These are phyloP conservation scores for Carcharodon carcharias DNA, from an alignment of 2,797 vertebrate genomes.

Conservation along the genomic window DNA sequence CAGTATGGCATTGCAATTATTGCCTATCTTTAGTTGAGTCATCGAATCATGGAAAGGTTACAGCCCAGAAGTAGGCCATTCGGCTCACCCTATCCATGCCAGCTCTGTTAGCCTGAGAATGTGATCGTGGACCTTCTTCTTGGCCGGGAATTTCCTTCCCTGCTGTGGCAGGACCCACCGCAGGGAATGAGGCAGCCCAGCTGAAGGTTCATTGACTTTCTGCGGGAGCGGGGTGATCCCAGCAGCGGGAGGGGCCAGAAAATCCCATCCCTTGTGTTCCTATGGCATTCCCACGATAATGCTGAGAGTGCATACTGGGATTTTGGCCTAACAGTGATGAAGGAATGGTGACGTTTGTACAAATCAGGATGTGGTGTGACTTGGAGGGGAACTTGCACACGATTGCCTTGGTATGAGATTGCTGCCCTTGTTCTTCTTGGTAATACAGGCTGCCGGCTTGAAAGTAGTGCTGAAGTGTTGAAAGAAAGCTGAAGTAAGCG, in stretches of 20 bases:
- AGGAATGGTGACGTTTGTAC: background rate
- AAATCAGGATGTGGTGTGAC: background rate
- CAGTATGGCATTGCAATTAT: background rate
- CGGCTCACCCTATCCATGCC: too few relatives aligned
- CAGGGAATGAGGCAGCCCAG: too few relatives aligned
- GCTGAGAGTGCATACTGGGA: background rate
- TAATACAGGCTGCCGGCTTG: background rate
- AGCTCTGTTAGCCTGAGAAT: too few relatives aligned
- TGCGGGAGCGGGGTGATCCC: too few relatives aligned
- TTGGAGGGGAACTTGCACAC: background rate
- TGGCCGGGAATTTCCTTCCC: too few relatives aligned
- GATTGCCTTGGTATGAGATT: background rate
- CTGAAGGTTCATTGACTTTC: too few relatives aligned
- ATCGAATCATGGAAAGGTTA: background rate
- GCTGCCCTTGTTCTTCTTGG: background rate
- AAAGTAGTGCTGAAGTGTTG: background rate
- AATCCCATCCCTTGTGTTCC: background rate
- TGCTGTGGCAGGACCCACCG: too few relatives aligned
- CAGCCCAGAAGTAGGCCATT: background rate
- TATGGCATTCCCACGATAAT: background rate
- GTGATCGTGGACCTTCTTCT: background rate
- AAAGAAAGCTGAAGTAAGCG: too few relatives aligned
- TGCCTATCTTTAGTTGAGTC: background rate
- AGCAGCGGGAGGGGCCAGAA: too few relatives aligned
- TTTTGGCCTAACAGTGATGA: background rate